A percentile compares a stretch with the other conserved stretches of the same genome.
phyloP scores from a whole-genome alignment of 1,140 invertebrate species.

The Choristoneura fumiferana region DNA sequence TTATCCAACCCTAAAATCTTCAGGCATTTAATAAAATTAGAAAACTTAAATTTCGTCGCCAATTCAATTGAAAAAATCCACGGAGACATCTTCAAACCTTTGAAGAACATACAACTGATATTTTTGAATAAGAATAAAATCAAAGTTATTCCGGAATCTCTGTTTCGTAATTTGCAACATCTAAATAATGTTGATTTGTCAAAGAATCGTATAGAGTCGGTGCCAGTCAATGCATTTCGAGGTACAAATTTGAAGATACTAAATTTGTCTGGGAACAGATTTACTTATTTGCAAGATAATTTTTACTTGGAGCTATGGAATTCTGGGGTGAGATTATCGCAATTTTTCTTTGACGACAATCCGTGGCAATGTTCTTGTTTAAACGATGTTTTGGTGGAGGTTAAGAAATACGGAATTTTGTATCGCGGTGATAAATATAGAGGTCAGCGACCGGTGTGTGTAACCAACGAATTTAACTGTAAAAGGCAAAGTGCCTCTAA shows the following conservation, averaged over 20 bases:
- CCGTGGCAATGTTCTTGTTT: slow-evolving; percentile 68
- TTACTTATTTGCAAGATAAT: slow-evolving; percentile 60
- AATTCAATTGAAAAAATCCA: slow-evolving; percentile 50
- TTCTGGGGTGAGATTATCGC: slow-evolving; percentile 45
- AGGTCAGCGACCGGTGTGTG: slow-evolving; percentile 49
- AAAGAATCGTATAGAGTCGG: slow-evolving; percentile 42
- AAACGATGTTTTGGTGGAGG: slow-evolving; percentile 48
- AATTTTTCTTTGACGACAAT: slow-evolving; percentile 63
- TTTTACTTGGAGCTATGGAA: slow-evolving; percentile 60
- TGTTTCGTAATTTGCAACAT: slow-evolving; percentile 49
- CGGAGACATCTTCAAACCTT: slow-evolving; percentile 41
- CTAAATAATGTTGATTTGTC: slow-evolving; percentile 51
- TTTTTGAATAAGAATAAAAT: slow-evolving; percentile 48
- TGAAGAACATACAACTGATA: slow-evolving; percentile 48
- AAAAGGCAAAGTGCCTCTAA: slow-evolving; percentile 45
- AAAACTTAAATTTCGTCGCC: slow-evolving; percentile 43
- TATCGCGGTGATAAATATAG: slow-evolving; percentile 51
- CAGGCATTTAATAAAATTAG: slow-evolving; percentile 33
- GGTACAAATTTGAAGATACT: slow-evolving; percentile 46
- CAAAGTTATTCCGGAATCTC: slow-evolving; percentile 40
- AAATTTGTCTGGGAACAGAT: slow-evolving; percentile 51
- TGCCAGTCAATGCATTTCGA: slow-evolving; percentile 53
- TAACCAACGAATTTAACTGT: slow-evolving; percentile 40
- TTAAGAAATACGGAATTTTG: slow-evolving; percentile 40
- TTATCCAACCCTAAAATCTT: slow-evolving; percentile 34